Base-by-base conservation (phyloP, 2,113 vertebrate genomes). In the Platichthys flesus region DNA sequence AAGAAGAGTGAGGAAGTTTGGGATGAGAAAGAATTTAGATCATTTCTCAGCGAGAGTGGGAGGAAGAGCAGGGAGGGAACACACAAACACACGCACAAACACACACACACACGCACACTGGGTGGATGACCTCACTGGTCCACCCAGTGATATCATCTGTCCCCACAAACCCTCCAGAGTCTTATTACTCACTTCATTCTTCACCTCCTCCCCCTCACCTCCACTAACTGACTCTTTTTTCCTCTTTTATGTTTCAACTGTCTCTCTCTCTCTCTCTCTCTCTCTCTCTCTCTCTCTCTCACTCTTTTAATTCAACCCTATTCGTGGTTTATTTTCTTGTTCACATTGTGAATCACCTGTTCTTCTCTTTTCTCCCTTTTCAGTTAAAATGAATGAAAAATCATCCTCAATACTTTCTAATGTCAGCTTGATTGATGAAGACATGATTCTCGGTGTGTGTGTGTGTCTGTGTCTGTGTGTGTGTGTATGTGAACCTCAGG, bases 81-180 rank as follows among this genome's bases (percentile, higher is more conserved):
- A 62, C 70, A 35, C 65, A 64, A 66, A 65, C 61, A 54, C 57
- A 72, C 71, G 55, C 71, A 59, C 65, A 54, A 62, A 60, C 57
- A 66, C 28, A 31, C 71, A 67, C 70, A 35, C 65, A 64, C 71
- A 65, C 61, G 67, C 5, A 31, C 0, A 4, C 73, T 74, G 21
- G 54, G 18, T 24, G 31, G 65, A 88, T 91, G 87, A 91, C 56
- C 66, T 91, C 89, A 91, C 63, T 35, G 80, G 12, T 67, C 78
- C 88, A 70, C 84, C 71, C 83, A 42, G 40, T 42, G 76, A 79
- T 65, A 66, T 84, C 80, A 84, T 76, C 67, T 49, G 35, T 52
- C 28, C 61, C 28, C 63, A 78, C 24, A 67, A 80, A 79, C 15
- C 8, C 49, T 40, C 21, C 21, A 23, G 69, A 62, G 7, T 67